These are phyloP conservation scores for Eriosoma lanigerum DNA, from an alignment of 1,140 invertebrate genomes.

Conservation along the genomic window DNA sequence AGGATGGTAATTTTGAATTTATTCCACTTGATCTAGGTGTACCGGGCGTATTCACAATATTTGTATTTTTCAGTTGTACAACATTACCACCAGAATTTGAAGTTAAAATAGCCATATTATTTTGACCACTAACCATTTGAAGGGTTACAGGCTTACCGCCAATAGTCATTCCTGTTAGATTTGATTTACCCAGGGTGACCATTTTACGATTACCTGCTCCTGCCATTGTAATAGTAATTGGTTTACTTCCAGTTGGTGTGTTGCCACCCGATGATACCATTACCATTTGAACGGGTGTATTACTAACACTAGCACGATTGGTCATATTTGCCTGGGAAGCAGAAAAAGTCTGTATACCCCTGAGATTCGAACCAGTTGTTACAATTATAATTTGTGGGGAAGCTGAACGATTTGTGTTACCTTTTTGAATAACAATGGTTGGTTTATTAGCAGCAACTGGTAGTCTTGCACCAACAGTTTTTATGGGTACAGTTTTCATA, in stretches of 20 bases:
- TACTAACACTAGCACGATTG: slow-evolving; percentile 28
- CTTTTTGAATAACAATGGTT: slow-evolving; percentile 68
- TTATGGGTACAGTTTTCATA: slow-evolving; percentile 68
- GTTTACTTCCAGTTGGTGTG: slow-evolving; percentile 61
- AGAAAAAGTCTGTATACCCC: slow-evolving; percentile 67
- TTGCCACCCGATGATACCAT: slow-evolving; percentile 54
- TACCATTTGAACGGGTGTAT: slow-evolving; percentile 54
- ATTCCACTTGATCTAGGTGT: slow-evolving; percentile 24
- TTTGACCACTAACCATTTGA: slow-evolving; percentile 55
- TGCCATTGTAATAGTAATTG: slow-evolving; percentile 69
- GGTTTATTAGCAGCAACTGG: slow-evolving; percentile 61
- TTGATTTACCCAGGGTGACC: slow-evolving; percentile 53
- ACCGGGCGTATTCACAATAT: slow-evolving; percentile 22
- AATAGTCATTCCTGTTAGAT: slow-evolving; percentile 54
- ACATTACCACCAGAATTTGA: slow-evolving; percentile 46
- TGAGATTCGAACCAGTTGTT: slow-evolving; percentile 66
- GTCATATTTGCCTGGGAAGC: slow-evolving; percentile 62
- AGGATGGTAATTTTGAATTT: slow-evolving; percentile 27
- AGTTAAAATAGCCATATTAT: slow-evolving; percentile 54
- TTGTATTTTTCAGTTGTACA: slow-evolving; percentile 36
- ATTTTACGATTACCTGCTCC: slow-evolving; percentile 56
- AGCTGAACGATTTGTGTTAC: slow-evolving; percentile 63
- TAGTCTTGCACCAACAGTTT: slow-evolving; percentile 69
- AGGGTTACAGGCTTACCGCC: slow-evolving; percentile 55
- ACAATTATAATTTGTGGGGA: slow-evolving; percentile 71